phyloP scores from a whole-genome alignment of 2,797 vertebrate genomes.

The Loris lydekkerianus region DNA sequence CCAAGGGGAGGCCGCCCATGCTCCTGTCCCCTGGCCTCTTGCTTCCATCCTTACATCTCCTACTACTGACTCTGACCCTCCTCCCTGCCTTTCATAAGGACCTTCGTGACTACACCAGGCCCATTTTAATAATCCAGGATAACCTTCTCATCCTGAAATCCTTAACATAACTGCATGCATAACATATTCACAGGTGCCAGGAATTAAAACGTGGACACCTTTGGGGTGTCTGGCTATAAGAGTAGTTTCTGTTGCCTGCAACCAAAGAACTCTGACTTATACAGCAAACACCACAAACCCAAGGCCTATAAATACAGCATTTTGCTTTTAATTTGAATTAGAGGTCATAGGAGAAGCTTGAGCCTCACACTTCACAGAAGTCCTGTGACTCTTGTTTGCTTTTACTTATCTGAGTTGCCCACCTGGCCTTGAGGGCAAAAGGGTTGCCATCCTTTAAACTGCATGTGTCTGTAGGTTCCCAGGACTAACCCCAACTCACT shows the following conservation, averaged over 20 bases:
- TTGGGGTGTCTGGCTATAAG: background rate
- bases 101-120: no score
- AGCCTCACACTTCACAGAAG: background rate
- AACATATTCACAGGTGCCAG: background rate
- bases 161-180: background rate
- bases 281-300: background rate
- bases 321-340: background rate
- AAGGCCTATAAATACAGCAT: background rate
- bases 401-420: background rate
- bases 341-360: background rate
- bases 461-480: background rate
- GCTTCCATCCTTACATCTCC: background rate
- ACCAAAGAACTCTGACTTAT: background rate
- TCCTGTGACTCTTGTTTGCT: background rate
- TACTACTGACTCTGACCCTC: no score
- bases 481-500: background rate
- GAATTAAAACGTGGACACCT: no score
- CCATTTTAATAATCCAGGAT: no score
- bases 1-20: accelerated
- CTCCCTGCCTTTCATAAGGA: background rate
- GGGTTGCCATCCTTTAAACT: background rate
- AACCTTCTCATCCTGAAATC: background rate
- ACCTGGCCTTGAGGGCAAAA: background rate
- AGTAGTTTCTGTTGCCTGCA: background rate
- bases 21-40: background rate